Conservation (phyloP, 2,888 invertebrate genomes). For the Pseudococcus viburni region DNA sequence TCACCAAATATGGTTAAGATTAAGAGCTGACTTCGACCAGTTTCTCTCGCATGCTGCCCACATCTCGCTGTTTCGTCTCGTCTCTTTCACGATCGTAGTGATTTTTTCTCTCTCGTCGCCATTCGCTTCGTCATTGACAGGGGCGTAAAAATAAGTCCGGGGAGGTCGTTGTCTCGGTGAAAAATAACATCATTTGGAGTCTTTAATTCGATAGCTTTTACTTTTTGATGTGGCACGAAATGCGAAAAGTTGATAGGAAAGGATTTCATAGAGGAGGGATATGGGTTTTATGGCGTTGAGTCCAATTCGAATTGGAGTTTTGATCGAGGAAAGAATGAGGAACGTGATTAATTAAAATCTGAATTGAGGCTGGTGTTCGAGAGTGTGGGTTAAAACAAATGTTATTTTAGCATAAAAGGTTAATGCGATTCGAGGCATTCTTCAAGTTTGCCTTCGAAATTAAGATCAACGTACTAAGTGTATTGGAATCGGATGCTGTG, state of each 20-base stretch:
- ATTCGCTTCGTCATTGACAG: constrained; percentile 53
- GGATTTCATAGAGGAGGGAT: too few species aligned
- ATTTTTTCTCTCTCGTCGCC: constrained; percentile 4
- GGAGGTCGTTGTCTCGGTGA: constrained; percentile 41
- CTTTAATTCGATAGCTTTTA: background rate
- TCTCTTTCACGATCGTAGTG: constrained; percentile 44
- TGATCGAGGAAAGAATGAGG: background rate
- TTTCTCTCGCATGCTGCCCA: constrained; percentile 59
- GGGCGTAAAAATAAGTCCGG: constrained; percentile 12
- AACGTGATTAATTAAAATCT: constrained; percentile 2
- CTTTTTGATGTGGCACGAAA: background rate
- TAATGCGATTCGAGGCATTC: constrained; percentile 30
- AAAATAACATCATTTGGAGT: background rate
- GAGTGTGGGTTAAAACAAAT: constrained; percentile 13
- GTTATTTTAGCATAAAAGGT: constrained; percentile 48
- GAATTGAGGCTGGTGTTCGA: background rate
- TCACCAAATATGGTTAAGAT: constrained; percentile 65
- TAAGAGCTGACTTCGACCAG: constrained; percentile 62
- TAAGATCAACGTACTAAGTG: constrained; percentile 24
- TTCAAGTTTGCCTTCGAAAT: constrained; percentile 41
- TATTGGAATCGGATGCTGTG: too few species aligned
- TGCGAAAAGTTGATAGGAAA: background rate
- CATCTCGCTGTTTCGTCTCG: constrained; percentile 50
- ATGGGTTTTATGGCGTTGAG: too few species aligned
- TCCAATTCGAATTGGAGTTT: too few species aligned